Evolutionary conservation across 2,797 vertebrate genomes (phyloP), one percentile per base, ranked within the genome.

Genomic region (Odontamblyopus lacepedii): DNA sequence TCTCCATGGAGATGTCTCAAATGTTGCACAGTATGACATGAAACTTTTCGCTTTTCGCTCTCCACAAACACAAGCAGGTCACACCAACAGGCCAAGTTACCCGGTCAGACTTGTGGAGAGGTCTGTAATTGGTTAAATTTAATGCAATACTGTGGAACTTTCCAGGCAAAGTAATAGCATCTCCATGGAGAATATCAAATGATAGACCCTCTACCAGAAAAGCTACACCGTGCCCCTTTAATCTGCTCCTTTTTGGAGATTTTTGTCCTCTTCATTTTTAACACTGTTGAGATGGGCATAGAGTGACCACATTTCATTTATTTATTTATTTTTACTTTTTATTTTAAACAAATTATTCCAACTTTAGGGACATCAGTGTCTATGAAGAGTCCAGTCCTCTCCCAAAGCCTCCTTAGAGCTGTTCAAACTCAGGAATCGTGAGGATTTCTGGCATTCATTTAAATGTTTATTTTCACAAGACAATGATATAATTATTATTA

Each of bases 371-470:
- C 61, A 35, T 35, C 16, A 19, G 61, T 38, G 74, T 71, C 8
- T 11, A 38, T 44, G 38, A 63, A 75, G 50, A 64, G 60, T 32
- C 27, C 18, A 35, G 63, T 53, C 64, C 57, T 68, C 70, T 73
- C 74, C 73, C 59, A 75, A 44, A 23, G 41, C 75, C 57, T 83
- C 71, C 63, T 13, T 70, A 66, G 71, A 86, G 81, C 78, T 79
- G 73, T 89, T 85, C 67, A 85, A 75, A 78, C 85, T 90, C 85
- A 78, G 87, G 86, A 87, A 78, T 88, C 85, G 57, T 27, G 23
- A 73, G 29, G 79, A 83, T 87, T 89, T 90, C 85, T 84, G 88
- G 77, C 72, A 59, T 72, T 65, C 75, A 83, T 74, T 79, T 78
- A 70, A 30, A 78, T 80, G 73, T 83, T 74, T 81, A 55, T 80